Conservation (phyloP, 2,113 vertebrate species). For the Gallinago paraguaiae region DNA sequence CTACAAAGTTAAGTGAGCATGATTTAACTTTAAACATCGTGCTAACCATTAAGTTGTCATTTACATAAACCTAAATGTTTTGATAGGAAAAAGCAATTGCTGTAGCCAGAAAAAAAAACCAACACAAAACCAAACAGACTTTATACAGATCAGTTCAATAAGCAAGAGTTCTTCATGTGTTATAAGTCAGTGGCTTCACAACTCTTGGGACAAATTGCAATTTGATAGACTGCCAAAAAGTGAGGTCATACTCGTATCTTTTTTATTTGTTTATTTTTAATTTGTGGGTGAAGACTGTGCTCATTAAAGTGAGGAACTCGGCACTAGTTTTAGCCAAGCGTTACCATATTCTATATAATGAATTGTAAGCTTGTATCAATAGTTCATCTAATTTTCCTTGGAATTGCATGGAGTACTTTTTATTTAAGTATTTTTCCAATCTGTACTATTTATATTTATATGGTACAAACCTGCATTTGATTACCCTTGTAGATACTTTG, state of each 20-base stretch:
- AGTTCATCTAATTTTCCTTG: conserved; percentile 31
- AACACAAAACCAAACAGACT: not conserved
- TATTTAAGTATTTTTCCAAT: conserved; percentile 10
- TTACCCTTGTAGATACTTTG: not conserved
- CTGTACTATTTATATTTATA: not conserved
- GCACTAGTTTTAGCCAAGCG: conserved; percentile 20
- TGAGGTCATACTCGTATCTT: conserved; percentile 30
- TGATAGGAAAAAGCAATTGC: conserved; percentile 18
- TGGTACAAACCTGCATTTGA: conserved; percentile 1
- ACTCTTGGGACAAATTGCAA: conserved; percentile 43
- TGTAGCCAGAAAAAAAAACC: not conserved
- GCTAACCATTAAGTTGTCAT: not conserved
- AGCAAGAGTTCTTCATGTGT: not conserved
- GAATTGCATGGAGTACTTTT: conserved; percentile 21
- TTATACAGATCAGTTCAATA: not conserved
- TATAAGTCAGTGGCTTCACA: conserved; percentile 40
- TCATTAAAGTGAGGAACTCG: conserved; percentile 53
- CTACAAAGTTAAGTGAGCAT: not conserved
- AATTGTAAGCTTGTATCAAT: not conserved
- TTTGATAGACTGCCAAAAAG: conserved; percentile 48
- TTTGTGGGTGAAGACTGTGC: conserved; percentile 55
- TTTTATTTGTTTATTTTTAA: conserved; percentile 73
- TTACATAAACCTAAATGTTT: conserved; percentile 29
- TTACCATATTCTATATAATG: conserved; percentile 31
- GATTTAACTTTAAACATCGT: not conserved